These are phyloP conservation scores for Xestia rhomboidea DNA, from an alignment of 2,888 invertebrate genomes.

Conservation along the genomic window DNA sequence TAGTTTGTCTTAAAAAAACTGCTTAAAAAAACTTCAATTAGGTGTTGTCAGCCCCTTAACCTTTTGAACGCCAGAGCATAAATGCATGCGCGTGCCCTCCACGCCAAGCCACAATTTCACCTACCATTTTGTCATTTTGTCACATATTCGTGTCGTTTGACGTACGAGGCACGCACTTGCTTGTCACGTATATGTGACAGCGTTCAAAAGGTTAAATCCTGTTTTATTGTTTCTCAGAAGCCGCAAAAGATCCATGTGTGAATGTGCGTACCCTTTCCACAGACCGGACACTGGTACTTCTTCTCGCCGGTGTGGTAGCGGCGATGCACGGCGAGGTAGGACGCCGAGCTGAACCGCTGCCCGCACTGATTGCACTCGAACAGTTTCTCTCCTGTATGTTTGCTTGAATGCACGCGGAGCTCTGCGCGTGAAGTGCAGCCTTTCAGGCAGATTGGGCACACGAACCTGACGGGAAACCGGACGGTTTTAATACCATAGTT, in stretches of 20 bases:
- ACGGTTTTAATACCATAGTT: neutral
- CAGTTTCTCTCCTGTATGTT: conserved; percentile 87
- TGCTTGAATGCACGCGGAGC: conserved; percentile 83
- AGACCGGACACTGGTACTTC: conserved; percentile 81
- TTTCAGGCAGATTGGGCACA: conserved; percentile 86
- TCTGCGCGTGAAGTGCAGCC: conserved; percentile 87
- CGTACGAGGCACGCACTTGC: too few species aligned
- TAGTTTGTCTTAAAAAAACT: too few species aligned
- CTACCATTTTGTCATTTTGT: too few species aligned
- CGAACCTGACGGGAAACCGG: conserved; percentile 76
- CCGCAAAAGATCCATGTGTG: neutral
- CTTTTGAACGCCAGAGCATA: too few species aligned
- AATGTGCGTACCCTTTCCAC: conserved; percentile 79
- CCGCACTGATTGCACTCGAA: conserved; percentile 83
- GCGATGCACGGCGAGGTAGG: conserved; percentile 86
- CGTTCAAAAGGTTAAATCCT: too few species aligned
- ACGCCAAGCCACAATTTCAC: too few species aligned
- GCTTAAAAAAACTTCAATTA: too few species aligned
- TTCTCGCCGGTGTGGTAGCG: conserved; percentile 84
- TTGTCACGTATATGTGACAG: too few species aligned
- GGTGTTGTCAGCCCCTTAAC: too few species aligned
- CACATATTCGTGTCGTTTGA: too few species aligned
- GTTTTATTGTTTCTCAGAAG: neutral
- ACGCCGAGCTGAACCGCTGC: conserved; percentile 86
- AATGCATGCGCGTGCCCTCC: too few species aligned